Percentiles rank a stretch among this genome's conserved stretches.
Conservation (phyloP, 2,888 invertebrate species). For the Leptogaster cylindrica region DNA sequence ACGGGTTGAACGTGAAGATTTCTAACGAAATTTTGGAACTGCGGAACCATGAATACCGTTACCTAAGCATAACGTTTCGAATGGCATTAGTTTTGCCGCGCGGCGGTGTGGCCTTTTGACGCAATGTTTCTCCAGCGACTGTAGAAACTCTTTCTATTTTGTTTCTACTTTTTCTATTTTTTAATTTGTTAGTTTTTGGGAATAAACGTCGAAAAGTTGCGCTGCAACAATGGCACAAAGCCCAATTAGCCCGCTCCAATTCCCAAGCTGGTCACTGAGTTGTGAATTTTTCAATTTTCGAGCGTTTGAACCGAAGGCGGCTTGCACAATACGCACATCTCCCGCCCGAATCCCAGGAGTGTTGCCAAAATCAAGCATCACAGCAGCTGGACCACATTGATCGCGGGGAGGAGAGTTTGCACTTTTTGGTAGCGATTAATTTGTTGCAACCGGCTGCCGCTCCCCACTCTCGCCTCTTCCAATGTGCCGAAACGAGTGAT, state of each 20-base stretch:
- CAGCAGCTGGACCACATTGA: not conserved
- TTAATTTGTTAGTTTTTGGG: no score
- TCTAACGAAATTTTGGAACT: slow-evolving; percentile 11
- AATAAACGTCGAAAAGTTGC: slow-evolving; percentile 15
- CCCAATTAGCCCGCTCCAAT: slow-evolving; percentile 46
- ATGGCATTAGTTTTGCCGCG: no score
- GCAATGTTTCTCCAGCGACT: not conserved
- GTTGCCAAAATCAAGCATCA: slow-evolving; percentile 4
- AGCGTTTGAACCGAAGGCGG: slow-evolving; percentile 1
- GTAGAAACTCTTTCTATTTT: not conserved
- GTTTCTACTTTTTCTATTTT: not conserved
- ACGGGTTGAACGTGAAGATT: not conserved
- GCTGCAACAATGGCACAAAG: slow-evolving; percentile 45
- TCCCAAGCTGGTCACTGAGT: slow-evolving; percentile 41
- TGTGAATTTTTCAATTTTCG: slow-evolving; percentile 36
- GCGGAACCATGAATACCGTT: slow-evolving; percentile 45
- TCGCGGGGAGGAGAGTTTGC: not conserved
- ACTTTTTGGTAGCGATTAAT: no score
- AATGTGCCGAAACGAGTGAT: slow-evolving; percentile 36
- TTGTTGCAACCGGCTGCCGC: no score
- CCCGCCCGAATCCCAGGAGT: slow-evolving; percentile 3
- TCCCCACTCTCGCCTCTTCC: not conserved
- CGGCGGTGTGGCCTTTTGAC: no score
- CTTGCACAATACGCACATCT: slow-evolving; percentile 12
- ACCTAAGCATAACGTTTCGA: slow-evolving; percentile 30